Percentiles rank a stretch among this genome's conserved stretches.
Evolutionary conservation across 2,888 invertebrate species (phyloP).

Genomic region (Ornithoptera priamus): DNA sequence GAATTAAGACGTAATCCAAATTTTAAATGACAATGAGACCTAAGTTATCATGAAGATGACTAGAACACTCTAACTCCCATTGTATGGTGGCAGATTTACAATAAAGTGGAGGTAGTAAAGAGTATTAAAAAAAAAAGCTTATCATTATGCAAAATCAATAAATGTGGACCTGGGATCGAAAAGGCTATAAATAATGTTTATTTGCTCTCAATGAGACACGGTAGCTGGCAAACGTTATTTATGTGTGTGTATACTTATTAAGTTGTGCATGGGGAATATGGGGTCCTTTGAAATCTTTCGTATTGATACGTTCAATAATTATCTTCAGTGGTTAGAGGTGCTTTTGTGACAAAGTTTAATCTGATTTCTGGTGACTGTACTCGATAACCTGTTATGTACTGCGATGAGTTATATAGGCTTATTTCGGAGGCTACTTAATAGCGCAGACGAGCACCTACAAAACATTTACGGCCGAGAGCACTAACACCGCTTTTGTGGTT

Average conservation of each 20-base stretch:
- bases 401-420: conserved; percentile 7
- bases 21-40: no score
- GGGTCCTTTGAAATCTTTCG: not conserved
- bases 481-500: conserved; percentile 21
- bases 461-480: conserved; percentile 17
- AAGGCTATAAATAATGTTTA: no score
- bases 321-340: not conserved
- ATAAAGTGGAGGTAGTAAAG: no score
- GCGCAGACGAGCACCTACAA: conserved; percentile 8
- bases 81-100: no score
- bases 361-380: not conserved
- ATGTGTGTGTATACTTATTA: not conserved
- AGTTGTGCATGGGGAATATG: not conserved
- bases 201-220: no score
- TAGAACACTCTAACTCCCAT: no score
- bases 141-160: no score
- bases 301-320: not conserved
- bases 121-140: no score
- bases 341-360: not conserved
- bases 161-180: no score
- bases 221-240: not conserved
- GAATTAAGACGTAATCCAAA: no score
- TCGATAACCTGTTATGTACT: not conserved
- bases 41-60: no score
- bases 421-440: conserved; percentile 2